Evolutionary conservation across 1,140 invertebrate species (phyloP).

Genomic region (Octopus bimaculoides): DNA sequence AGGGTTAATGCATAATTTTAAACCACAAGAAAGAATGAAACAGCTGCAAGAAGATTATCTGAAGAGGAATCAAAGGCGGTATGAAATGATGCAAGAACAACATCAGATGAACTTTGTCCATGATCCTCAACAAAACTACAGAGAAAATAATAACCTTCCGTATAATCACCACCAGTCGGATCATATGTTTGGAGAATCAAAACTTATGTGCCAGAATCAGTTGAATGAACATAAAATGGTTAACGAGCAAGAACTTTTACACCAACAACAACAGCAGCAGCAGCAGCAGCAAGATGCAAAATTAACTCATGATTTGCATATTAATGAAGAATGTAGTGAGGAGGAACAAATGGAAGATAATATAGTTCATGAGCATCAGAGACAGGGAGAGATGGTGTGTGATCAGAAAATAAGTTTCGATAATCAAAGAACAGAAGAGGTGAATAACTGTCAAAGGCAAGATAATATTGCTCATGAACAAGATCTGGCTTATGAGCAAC

Average conservation of each 20-base stretch:
- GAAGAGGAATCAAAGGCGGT: background rate
- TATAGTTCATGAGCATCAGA: background rate
- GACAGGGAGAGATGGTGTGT: background rate
- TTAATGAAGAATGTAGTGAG: background rate
- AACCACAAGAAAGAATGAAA: background rate
- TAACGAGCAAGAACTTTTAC: no score
- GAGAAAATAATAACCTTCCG: no score
- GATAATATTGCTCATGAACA: background rate
- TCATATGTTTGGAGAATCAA: no score
- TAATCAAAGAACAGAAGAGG: no score
- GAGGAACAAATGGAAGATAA: background rate
- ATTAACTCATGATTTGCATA: background rate
- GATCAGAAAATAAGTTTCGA: background rate
- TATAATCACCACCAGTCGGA: no score
- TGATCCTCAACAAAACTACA: no score
- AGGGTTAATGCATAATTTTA: background rate
- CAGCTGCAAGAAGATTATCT: background rate
- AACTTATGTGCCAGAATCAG: no score
- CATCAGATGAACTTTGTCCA: background rate
- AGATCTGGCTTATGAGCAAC: background rate
- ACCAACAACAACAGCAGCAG: no score
- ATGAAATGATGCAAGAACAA: conserved; percentile 3
- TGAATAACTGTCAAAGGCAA: background rate
- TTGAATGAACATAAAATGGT: no score
- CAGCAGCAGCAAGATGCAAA: background rate